Evolutionary conservation across 2,797 vertebrate species (phyloP).

Genomic region (Galagoides demidoff): DNA sequence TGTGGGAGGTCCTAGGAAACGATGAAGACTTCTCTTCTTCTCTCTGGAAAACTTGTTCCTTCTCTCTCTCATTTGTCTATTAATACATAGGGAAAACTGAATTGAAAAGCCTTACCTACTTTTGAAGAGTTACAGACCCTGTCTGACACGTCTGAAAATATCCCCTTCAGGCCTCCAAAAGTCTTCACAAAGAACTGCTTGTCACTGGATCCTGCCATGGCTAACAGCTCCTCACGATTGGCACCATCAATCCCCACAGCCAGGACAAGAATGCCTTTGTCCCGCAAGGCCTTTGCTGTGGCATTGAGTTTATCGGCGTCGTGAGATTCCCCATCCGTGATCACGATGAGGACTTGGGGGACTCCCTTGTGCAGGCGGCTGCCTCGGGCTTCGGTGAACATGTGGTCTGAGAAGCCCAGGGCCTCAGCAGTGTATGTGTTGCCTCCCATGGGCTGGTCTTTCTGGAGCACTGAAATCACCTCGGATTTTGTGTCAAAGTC

Average conservation of each 20-base stretch:
- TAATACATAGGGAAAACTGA: not conserved
- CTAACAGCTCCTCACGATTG: constrained; percentile 75
- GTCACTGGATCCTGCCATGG: constrained; percentile 84
- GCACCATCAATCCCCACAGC: constrained; percentile 83
- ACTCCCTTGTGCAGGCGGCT: constrained; percentile 80
- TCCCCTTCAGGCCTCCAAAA: constrained; percentile 82
- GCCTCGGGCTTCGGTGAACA: constrained; percentile 78
- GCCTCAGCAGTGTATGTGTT: constrained; percentile 77
- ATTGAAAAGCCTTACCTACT: constrained; percentile 73
- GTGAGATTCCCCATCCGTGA: constrained; percentile 85
- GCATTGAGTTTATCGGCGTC: constrained; percentile 70
- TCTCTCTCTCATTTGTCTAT: not conserved
- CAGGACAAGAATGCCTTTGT: constrained; percentile 82
- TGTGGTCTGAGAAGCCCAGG: constrained; percentile 73
- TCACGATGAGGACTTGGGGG: constrained; percentile 85
- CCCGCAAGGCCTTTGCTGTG: constrained; percentile 75
- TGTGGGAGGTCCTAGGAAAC: not conserved
- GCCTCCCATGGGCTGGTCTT: constrained; percentile 56
- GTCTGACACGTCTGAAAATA: constrained; percentile 77
- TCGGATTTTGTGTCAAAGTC: constrained; percentile 64
- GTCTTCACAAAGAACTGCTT: constrained; percentile 85
- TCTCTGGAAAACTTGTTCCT: not conserved
- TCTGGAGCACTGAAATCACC: constrained; percentile 75
- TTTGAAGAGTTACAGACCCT: constrained; percentile 82
- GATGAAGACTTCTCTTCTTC: not conserved